Evolutionary conservation across 2,888 invertebrate genomes (phyloP), one percentile per base, ranked within the genome.

Genomic region (Rhamnusium bicolor): DNA sequence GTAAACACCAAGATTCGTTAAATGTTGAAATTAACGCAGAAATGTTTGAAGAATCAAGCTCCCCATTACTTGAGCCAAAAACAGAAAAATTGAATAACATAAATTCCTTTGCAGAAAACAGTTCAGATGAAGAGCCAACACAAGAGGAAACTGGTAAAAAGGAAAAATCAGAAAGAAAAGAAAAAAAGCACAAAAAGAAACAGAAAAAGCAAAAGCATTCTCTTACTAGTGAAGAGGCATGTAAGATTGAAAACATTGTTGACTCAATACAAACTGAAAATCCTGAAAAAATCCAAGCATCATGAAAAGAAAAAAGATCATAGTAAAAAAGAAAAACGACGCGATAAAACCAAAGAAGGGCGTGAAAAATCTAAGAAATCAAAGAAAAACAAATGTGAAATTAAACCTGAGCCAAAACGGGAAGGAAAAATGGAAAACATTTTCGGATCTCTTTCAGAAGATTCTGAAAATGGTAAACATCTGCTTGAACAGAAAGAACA

Each of bases 361-460:
- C 89, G 90, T 53, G 91, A 91, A 18, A 92, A 92, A 87, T 86
- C 90, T 0, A 92, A 91, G 85, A 92, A 91, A 84, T 90, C 90
- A 24, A 91, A 90, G 84, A 90, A 89, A 79, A 85, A 79, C 47
- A 87, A 86, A 75, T 80, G 84, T 10, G 86, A 87, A 51, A 67
- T 86, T 5, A 89, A 89, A 80, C 40, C 89, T 74, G 89, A 90
- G 72, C 83, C 87, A 0, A 92, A 93, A 81, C 92, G 94, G 74
- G 94, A 94, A 79, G 95, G 93, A 24, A 94, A 95, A 87, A 94
- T 96, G 94, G 95, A 96, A 86, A 95, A 95, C 80, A 96, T 96
- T 74, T 96, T 96, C 87, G 96, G 96, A 0, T 94, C 95, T 10
- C 89, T 96, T 73, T 95, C 96, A 0, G 96, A 96, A 80, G 92